Evolutionary conservation across 2,113 vertebrate genomes (phyloP).

Genomic region (Myiozetetes cayanensis): DNA sequence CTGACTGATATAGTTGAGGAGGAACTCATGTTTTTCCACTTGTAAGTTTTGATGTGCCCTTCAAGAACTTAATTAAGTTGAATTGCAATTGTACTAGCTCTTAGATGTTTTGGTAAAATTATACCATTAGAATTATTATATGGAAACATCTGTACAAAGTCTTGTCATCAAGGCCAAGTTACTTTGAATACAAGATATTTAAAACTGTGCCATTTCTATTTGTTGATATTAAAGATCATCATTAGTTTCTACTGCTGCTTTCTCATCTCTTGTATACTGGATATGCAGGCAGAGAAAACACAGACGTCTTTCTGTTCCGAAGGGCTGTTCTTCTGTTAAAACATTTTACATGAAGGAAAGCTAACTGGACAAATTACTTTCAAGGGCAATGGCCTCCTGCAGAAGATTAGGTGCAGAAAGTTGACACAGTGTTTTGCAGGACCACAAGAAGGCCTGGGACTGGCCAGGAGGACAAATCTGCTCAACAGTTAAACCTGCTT

Average conservation of each 20-base stretch:
- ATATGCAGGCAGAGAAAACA: not conserved
- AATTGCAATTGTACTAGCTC: not conserved
- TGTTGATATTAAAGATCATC: not conserved
- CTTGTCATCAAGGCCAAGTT: accelerated
- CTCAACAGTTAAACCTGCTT: not conserved
- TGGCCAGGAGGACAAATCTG: not conserved
- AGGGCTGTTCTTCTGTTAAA: not conserved
- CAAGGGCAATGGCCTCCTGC: accelerated
- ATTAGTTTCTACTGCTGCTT: not conserved
- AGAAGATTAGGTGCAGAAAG: not conserved
- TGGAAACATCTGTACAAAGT: not conserved
- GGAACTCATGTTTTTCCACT: not conserved
- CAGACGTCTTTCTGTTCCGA: not conserved
- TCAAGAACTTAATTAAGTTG: not conserved
- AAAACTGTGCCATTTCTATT: not conserved
- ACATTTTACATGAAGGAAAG: not conserved
- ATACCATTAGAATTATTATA: not conserved
- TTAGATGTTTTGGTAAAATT: not conserved
- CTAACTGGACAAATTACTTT: not conserved
- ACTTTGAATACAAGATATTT: not conserved
- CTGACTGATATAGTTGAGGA: not conserved
- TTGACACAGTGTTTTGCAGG: not conserved
- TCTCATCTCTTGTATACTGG: not conserved
- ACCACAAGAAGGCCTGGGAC: not conserved
- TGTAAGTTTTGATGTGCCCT: not conserved